Conservation (phyloP, 1,140 invertebrate genomes). For the Alviniconcha marisindica region DNA sequence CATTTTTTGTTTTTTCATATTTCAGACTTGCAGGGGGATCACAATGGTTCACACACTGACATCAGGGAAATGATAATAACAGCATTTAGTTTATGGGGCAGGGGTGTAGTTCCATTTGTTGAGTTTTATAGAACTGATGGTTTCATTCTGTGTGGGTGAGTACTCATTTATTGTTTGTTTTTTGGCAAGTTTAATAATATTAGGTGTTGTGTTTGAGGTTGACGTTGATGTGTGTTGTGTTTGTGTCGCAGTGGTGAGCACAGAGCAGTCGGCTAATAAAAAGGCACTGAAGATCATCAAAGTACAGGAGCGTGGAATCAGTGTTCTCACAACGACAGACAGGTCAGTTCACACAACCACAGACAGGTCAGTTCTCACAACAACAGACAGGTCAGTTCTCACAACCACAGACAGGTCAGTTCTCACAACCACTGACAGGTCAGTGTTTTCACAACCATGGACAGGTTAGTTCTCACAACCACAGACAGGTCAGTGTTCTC, state of each 20-base stretch:
- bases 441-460: conserved; percentile 70
- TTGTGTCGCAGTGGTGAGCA: conserved; percentile 56
- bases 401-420: background rate
- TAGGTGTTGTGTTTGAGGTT: too few relatives aligned
- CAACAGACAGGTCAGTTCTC: background rate
- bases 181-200: too few relatives aligned
- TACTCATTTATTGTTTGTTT: too few relatives aligned
- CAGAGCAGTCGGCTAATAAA: conserved; percentile 71
- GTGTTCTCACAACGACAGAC: conserved; percentile 68
- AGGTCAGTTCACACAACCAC: conserved; percentile 9
- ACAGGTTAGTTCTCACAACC: background rate
- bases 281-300: conserved; percentile 75
- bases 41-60: too few relatives aligned
- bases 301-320: conserved; percentile 74
- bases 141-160: too few relatives aligned
- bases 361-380: background rate
- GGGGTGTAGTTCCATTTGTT: too few relatives aligned
- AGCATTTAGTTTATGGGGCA: too few relatives aligned
- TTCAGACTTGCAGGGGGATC: too few relatives aligned
- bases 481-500: conserved; percentile 67
- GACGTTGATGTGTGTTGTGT: background rate
- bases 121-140: too few relatives aligned
- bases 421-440: conserved; percentile 34
- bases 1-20: too few relatives aligned
- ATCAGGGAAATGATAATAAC: too few relatives aligned